phyloP scores from a whole-genome alignment of 2,888 invertebrate species.

The Peribatodes rhomboidaria region DNA sequence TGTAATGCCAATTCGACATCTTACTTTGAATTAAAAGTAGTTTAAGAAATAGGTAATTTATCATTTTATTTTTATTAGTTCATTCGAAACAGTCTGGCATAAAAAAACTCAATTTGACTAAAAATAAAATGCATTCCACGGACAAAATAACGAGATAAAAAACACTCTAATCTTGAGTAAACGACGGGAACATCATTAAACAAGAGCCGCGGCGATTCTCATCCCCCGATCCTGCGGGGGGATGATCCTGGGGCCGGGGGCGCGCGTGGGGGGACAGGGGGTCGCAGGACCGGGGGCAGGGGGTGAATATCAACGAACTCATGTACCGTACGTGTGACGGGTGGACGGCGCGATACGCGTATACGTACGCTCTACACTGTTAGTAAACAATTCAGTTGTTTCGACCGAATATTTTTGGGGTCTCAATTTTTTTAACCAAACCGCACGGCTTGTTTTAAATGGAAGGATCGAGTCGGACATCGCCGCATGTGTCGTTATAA shows the following conservation, averaged over 20 bases:
- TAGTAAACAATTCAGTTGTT: conserved; percentile 81
- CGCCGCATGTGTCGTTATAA: conserved; percentile 35
- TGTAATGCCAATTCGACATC: no score
- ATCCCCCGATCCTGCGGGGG: conserved; percentile 68
- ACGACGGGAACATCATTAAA: conserved; percentile 81
- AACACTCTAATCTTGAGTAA: conserved; percentile 73
- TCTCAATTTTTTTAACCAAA: conserved; percentile 29
- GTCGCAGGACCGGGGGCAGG: conserved; percentile 53
- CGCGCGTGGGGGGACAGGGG: conserved; percentile 46
- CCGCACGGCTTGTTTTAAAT: conserved; percentile 37
- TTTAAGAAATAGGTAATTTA: no score
- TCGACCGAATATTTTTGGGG: conserved; percentile 48
- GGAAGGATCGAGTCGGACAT: conserved; percentile 30
- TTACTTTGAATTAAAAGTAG: no score
- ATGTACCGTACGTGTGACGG: conserved; percentile 79
- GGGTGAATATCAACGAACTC: conserved; percentile 84
- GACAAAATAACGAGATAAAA: conserved; percentile 56
- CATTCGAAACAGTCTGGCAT: conserved; percentile 6
- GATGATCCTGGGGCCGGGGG: conserved; percentile 64
- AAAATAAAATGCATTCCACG: conserved; percentile 47
- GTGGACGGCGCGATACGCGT: conserved; percentile 65
- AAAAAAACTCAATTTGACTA: conserved; percentile 37
- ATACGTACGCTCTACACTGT: conserved; percentile 75
- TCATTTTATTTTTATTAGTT: conserved; percentile 11
- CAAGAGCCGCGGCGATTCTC: conserved; percentile 67